These are phyloP conservation scores for Oncopodura yosiiana DNA, from an alignment of 1,140 invertebrate species.

Conservation along the genomic window DNA sequence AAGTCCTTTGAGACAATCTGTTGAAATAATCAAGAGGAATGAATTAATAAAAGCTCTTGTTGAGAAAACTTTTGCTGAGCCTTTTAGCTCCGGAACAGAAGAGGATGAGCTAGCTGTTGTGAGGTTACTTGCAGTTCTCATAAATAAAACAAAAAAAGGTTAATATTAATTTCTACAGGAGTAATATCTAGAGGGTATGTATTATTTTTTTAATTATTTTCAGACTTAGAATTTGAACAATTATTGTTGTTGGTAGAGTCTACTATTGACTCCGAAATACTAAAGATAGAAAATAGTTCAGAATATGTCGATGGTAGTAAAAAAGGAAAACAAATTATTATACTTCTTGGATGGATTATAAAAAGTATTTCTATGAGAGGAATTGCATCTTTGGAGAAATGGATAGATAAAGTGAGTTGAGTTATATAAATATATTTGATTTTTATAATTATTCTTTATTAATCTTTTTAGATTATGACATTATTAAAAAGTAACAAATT, in stretches of 20 bases:
- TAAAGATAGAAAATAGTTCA: not conserved
- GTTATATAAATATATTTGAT: too few relatives aligned
- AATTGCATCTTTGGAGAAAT: constrained; percentile 7
- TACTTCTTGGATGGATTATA: constrained; percentile 20
- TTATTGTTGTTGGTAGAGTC: not conserved
- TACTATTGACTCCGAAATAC: not conserved
- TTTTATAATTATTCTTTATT: not conserved
- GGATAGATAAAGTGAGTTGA: constrained; percentile 23
- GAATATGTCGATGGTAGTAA: not conserved
- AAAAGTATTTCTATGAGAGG: constrained; percentile 29
- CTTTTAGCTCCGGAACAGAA: not conserved
- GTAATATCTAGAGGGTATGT: too few relatives aligned
- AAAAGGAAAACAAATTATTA: not conserved
- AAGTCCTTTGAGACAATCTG: constrained; percentile 8
- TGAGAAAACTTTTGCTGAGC: constrained; percentile 2
- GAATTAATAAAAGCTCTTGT: constrained; percentile 15
- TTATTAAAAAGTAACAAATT: too few relatives aligned
- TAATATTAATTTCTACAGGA: not conserved
- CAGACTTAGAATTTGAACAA: constrained; percentile 1
- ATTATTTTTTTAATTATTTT: constrained; percentile 1
- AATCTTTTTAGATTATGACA: not conserved
- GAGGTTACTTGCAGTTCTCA: constrained; percentile 17
- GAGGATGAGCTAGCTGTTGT: constrained; percentile 5
- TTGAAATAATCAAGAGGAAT: constrained; percentile 10
- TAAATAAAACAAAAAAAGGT: constrained; percentile 28